These are phyloP conservation scores for Lochmaea capreae DNA, from an alignment of 2,888 invertebrate genomes.

Conservation along the genomic window DNA sequence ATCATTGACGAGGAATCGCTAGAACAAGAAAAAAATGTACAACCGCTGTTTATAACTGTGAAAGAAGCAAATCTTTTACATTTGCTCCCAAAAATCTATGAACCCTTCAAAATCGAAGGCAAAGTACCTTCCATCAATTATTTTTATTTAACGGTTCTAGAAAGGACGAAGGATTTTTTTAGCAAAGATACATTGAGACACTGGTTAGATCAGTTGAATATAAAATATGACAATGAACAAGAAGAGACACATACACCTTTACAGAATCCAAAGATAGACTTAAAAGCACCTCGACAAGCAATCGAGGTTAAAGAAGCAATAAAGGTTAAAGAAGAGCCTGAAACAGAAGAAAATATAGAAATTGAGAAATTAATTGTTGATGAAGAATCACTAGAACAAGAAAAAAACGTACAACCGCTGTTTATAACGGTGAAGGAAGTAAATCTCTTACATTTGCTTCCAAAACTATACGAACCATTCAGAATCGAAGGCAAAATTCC, in stretches of 20 bases:
- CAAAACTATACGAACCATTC: not conserved
- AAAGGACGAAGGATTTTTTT: not conserved
- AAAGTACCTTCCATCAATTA: not conserved
- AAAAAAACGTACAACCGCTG: not conserved
- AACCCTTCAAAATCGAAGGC: not conserved
- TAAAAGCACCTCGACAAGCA: not conserved
- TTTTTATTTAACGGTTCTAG: not conserved
- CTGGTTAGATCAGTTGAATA: slow-evolving; percentile 1
- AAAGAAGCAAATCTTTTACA: not conserved
- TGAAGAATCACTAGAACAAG: not conserved
- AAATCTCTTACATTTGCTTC: not conserved
- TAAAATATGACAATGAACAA: not conserved
- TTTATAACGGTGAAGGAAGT: not conserved
- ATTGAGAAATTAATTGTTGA: not conserved
- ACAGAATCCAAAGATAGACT: not conserved
- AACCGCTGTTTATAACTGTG: not conserved
- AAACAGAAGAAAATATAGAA: slow-evolving; percentile 8
- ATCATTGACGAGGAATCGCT: not conserved
- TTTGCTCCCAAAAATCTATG: not conserved
- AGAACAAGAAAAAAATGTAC: not conserved
- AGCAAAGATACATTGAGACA: not conserved
- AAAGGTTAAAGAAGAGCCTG: not conserved
- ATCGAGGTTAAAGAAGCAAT: not conserved
- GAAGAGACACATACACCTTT: not conserved
- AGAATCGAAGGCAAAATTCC: not conserved